Percentiles rank a stretch among this genome's conserved stretches.
phyloP scores from a whole-genome alignment of 2,797 vertebrate species.

The Betta splendens region DNA sequence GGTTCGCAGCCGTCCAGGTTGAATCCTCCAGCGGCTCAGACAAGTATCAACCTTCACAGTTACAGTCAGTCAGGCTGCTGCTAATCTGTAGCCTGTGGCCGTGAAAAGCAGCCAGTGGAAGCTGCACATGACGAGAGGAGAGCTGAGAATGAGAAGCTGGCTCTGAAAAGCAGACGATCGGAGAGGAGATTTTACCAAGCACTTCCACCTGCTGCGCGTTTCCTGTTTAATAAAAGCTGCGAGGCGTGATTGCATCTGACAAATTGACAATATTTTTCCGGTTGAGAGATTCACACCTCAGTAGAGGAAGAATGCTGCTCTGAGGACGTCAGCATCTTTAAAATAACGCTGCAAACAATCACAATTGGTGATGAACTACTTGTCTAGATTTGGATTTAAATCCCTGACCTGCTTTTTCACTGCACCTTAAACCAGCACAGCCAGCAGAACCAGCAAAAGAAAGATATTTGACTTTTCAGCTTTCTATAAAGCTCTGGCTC shows the following conservation, averaged over 20 bases:
- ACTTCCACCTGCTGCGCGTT: background rate
- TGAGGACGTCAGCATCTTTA: conserved; percentile 3
- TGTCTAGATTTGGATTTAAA: too few relatives aligned
- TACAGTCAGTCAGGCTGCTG: conserved; percentile 18
- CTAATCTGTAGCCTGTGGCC: conserved; percentile 68
- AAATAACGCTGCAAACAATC: background rate
- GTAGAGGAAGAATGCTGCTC: background rate
- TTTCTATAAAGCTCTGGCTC: too few relatives aligned
- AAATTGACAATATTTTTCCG: background rate
- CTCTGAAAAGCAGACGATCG: too few relatives aligned
- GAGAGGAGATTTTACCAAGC: background rate
- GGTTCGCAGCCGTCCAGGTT: too few relatives aligned
- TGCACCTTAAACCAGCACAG: background rate
- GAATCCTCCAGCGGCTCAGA: conserved; percentile 28
- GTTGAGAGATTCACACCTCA: conserved; percentile 5
- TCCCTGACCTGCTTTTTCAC: too few relatives aligned
- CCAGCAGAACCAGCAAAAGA: too few relatives aligned
- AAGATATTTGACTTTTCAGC: too few relatives aligned
- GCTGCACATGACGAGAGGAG: conserved; percentile 38
- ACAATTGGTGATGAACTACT: background rate
- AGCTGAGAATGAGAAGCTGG: background rate
- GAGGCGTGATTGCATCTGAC: conserved; percentile 12
- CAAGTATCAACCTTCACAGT: conserved; percentile 14
- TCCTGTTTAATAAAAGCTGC: background rate
- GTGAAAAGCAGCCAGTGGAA: conserved; percentile 51